Percentiles rank a stretch among this genome's conserved stretches.
phyloP scores from a whole-genome alignment of 2,888 invertebrate species.

The Phengaris arion region DNA sequence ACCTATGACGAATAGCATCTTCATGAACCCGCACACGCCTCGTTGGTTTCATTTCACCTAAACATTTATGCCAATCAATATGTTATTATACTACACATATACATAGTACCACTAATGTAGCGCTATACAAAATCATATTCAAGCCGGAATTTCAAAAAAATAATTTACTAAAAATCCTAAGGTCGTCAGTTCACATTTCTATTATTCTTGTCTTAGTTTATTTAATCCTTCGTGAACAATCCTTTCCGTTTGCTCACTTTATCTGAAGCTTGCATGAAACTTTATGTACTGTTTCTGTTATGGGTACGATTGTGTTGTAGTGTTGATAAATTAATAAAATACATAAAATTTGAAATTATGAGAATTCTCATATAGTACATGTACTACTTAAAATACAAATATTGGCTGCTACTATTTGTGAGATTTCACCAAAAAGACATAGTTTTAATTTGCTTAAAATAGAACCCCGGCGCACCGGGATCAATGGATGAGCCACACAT shows the following conservation, averaged over 20 bases:
- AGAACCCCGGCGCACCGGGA: background rate
- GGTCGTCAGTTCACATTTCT: background rate
- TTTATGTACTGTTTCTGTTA: slow-evolving; percentile 16
- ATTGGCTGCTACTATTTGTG: background rate
- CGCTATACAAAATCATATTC: slow-evolving; percentile 24
- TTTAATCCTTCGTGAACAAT: background rate
- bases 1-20: slow-evolving; percentile 78
- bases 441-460: background rate
- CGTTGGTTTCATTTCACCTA: slow-evolving; percentile 78
- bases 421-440: background rate
- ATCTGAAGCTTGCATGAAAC: background rate
- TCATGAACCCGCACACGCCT: slow-evolving; percentile 78
- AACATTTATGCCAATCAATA: slow-evolving; percentile 72
- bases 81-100: slow-evolving; percentile 34
- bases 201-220: background rate
- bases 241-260: background rate
- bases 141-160: slow-evolving; percentile 17
- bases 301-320: slow-evolving; percentile 19
- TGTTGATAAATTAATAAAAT: slow-evolving; percentile 20
- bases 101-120: slow-evolving; percentile 28
- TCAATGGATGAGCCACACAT: slow-evolving; percentile 39
- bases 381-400: background rate
- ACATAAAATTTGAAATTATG: background rate
- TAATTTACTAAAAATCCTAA: background rate
- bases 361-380: slow-evolving; percentile 6